Evolutionary conservation across 1,140 invertebrate genomes (phyloP).

Genomic region (Zaprionus africanus): DNA sequence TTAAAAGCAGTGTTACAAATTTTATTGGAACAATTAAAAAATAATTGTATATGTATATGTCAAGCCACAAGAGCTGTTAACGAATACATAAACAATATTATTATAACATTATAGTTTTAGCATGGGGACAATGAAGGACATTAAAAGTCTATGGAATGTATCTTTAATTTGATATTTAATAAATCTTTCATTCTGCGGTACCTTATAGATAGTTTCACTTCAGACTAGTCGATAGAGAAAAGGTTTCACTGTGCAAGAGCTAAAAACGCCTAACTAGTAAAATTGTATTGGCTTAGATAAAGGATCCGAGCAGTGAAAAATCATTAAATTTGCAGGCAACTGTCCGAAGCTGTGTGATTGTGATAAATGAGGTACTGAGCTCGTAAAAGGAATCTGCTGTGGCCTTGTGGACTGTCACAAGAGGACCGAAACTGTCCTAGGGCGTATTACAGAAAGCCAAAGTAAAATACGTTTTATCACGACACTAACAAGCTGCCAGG

Average conservation of each 20-base stretch:
- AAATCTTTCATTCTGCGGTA: neutral
- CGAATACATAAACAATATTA: too few species aligned
- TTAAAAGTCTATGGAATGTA: too few species aligned
- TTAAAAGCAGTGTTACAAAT: too few species aligned
- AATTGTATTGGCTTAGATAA: constrained; percentile 30
- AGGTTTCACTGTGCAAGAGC: neutral
- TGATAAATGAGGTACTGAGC: constrained; percentile 68
- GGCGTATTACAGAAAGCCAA: constrained; percentile 36
- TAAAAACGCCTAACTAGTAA: neutral
- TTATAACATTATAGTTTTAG: too few species aligned
- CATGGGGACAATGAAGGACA: too few species aligned
- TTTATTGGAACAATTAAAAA: too few species aligned
- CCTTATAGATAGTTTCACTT: neutral
- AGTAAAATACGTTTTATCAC: constrained; percentile 62
- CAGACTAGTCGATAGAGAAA: neutral
- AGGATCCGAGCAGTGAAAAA: constrained; percentile 36
- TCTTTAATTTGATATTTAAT: too few species aligned
- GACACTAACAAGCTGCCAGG: constrained; percentile 51
- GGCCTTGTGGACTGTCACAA: constrained; percentile 25
- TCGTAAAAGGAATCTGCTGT: constrained; percentile 30
- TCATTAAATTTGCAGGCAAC: constrained; percentile 45
- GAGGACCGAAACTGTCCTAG: constrained; percentile 29
- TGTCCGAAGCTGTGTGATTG: constrained; percentile 67
- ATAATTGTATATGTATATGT: too few species aligned
- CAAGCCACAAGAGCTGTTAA: too few species aligned